Evolutionary conservation across 64 coral and sea anemone species (phyloP), one percentile per base, ranked within the genome.

Genomic region (Orbicella faveolata): DNA sequence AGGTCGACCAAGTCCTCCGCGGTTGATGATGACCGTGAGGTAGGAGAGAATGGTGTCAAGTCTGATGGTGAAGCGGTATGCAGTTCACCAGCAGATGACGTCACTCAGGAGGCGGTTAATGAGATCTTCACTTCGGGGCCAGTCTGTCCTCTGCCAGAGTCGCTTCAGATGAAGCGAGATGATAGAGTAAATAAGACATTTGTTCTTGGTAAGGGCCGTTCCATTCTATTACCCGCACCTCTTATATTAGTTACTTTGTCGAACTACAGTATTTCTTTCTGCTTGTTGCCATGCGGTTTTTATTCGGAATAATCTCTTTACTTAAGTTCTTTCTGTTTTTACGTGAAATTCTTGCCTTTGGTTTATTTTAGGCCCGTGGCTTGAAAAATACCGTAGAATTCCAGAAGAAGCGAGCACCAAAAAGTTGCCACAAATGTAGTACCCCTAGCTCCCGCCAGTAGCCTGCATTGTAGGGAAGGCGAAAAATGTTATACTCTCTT

Each of bases 131-230:
- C 80, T 25, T 68, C 95, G 13, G 81, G 54, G 51, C 73, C 79
- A 62, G 76, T 52, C 59, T 16, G 53, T 70, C 12, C 53, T 20
- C 36, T 94, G 21, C 92, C 95, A 30, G 77, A 93, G 44, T 92
- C 80, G 7, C 81, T 97, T 84, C 84, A 88, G 63, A 94, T 93
- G 91, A 90, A 94, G 25, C 87, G 95, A 79, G 93, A 94, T 76
- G 83, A 97, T 74, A n/a, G 36, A 20, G 84, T 88, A 1, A 97
- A 97, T 59, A 77, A 87, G 35, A 97, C 95, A 0, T 97, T 97
- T 91, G 95, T 97, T 1, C 41, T 97, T 15, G 95, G 95, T 97
- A 68, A 83, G 95, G 63, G 15, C 19, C 9, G n/a, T 8, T 70
- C 21, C 4, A 25, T 70, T 70, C 6, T 25, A 10, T 21, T 4